Evolutionary conservation across 2,888 invertebrate species (phyloP), one percentile per base, ranked within the genome.

Genomic region (Polymixis flavicincta): DNA sequence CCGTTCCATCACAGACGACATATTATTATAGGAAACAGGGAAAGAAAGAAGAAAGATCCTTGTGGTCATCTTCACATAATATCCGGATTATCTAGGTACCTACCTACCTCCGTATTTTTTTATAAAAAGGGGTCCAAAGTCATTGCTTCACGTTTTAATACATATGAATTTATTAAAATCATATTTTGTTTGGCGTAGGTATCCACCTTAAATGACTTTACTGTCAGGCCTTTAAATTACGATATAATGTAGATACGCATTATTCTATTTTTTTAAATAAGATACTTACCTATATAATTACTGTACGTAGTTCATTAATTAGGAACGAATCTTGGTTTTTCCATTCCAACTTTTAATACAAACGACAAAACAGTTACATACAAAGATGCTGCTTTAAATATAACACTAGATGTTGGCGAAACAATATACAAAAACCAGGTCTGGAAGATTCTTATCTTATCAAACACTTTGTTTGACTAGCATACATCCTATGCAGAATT

Each of bases 371-470:
- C 72, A 80, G 80, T 84, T 37, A 70, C 69, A 48, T 22, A 28
- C 22, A 17, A 11, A 13, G 55, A n/a, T 73, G 25, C 19, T 79
- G n/a, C 50, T 25, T 60, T 28, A 37, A 37, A 4, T 5, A 17
- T 7, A n/a, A 28, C 14, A 45, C 17, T 54, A 55, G 42, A 54
- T 68, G 57, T 66, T 32, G 8, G 2, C 45, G 14, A 52, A 85
- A 59, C 42, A 63, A 19, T 66, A 19, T 19, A 42, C 25, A 74
- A 57, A 66, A 59, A 71, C 68, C 63, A 82, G 68, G 71, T 71
- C 76, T 64, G 61, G 17, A n/a, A 48, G 28, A 77, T 65, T 50
- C 6, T 76, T 67, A 82, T 82, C 82, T 82, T 67, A 82, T 76
- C 70, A 52, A 55, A 22, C 19, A 45, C 14, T 32, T 65, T 67